A percentile compares a stretch with the other conserved stretches of the same genome.
phyloP scores from a whole-genome alignment of 1,140 invertebrate species.

The Steinernema khuongi region DNA sequence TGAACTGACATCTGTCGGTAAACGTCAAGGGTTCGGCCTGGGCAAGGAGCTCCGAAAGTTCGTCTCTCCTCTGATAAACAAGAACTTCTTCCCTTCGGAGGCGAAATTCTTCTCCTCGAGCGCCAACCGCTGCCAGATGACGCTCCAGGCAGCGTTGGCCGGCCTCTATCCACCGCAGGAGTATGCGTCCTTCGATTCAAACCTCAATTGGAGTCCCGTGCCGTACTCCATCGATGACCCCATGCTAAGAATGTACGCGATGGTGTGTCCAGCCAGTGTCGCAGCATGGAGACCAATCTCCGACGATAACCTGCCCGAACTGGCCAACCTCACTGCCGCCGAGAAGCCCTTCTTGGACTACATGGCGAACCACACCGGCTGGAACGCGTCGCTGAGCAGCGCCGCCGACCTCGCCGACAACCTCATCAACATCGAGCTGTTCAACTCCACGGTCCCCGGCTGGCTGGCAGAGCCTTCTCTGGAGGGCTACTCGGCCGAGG shows the following conservation, averaged over 20 bases:
- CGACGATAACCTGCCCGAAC: slow-evolving; percentile 33
- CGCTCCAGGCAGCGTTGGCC: slow-evolving; percentile 25
- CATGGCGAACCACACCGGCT: slow-evolving; percentile 31
- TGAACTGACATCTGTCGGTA: slow-evolving; percentile 40
- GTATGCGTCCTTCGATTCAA: neutral
- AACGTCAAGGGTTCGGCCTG: slow-evolving; percentile 38
- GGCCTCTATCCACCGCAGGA: neutral
- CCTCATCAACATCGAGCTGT: slow-evolving; percentile 40
- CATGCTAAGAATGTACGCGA: slow-evolving; percentile 40
- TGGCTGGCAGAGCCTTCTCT: slow-evolving; percentile 31
- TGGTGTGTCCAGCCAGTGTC: slow-evolving; percentile 8
- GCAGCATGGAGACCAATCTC: slow-evolving; percentile 32
- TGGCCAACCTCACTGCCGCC: slow-evolving; percentile 29
- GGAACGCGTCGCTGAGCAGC: slow-evolving; percentile 32
- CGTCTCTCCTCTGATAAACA: slow-evolving; percentile 25
- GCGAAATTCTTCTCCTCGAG: slow-evolving; percentile 38
- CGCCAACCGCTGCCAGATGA: slow-evolving; percentile 43
- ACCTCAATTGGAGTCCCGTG: slow-evolving; percentile 39
- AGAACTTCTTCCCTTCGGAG: slow-evolving; percentile 34
- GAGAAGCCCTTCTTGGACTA: slow-evolving; percentile 23
- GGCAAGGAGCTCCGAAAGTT: slow-evolving; percentile 36
- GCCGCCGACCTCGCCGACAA: slow-evolving; percentile 40
- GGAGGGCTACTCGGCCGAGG: slow-evolving; percentile 23
- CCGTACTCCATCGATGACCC: slow-evolving; percentile 43
- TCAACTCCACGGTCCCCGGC: slow-evolving; percentile 32